Conservation (phyloP, 2,888 invertebrate genomes). For the Macaria notata region DNA sequence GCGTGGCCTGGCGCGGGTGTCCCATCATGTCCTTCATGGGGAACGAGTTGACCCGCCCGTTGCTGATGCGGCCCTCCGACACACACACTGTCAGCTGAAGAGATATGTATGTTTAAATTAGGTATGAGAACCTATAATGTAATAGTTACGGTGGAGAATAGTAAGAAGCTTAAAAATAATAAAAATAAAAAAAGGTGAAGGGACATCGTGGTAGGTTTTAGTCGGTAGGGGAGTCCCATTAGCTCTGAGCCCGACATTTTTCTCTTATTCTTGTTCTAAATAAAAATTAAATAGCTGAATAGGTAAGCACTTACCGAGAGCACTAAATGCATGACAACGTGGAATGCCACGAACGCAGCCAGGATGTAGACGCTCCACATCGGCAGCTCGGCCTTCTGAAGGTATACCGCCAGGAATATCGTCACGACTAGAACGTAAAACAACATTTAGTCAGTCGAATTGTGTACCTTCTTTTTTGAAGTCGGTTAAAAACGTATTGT, state of each 20-base stretch:
- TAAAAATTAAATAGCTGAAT: too few species aligned
- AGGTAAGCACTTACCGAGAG: slow-evolving; percentile 86
- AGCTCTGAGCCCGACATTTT: too few species aligned
- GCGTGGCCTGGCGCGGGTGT: slow-evolving; percentile 83
- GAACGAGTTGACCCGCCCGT: slow-evolving; percentile 89
- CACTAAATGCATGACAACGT: slow-evolving; percentile 93
- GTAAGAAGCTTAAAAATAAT: too few species aligned
- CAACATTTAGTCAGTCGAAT: too few species aligned
- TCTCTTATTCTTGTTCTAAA: too few species aligned
- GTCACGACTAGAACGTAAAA: slow-evolving; percentile 87
- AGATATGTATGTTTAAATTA: background rate
- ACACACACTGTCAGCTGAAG: slow-evolving; percentile 88
- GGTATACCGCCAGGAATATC: slow-evolving; percentile 94
- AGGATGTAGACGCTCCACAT: slow-evolving; percentile 94
- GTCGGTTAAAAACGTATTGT: too few species aligned
- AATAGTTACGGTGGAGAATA: too few species aligned
- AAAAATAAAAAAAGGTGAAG: too few species aligned
- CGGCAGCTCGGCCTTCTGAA: slow-evolving; percentile 93
- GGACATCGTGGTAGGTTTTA: too few species aligned
- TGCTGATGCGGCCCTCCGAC: slow-evolving; percentile 87
- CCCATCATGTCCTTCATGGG: slow-evolving; percentile 92
- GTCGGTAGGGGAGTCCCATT: too few species aligned
- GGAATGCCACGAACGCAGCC: slow-evolving; percentile 94
- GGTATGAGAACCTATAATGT: too few species aligned
- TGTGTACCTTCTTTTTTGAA: background rate